Evolutionary conservation across 1,140 invertebrate species (phyloP).

Genomic region (Pseudobourletiella spinata): DNA sequence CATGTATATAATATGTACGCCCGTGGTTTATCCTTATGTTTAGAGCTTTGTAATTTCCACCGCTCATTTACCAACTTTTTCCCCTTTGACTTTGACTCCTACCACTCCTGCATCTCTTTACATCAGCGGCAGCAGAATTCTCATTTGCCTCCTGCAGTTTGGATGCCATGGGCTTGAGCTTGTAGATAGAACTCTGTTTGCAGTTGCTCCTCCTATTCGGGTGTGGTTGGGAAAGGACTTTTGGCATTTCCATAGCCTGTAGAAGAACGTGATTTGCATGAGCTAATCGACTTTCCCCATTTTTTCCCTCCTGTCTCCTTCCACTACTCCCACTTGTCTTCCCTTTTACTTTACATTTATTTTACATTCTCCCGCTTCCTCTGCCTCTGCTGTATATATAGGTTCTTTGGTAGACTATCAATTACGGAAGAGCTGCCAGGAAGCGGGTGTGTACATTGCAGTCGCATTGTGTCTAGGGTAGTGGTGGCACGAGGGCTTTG

Average conservation of each 20-base stretch:
- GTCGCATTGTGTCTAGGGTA: too few species aligned
- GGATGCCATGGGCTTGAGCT: too few species aligned
- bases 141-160: too few species aligned
- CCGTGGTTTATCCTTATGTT: not conserved
- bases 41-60: not conserved
- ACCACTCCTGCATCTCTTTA: too few species aligned
- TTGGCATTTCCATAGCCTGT: too few species aligned
- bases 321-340: not conserved
- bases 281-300: not conserved
- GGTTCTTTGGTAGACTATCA: not conserved
- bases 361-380: not conserved
- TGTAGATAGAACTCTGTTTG: too few species aligned
- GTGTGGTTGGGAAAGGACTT: too few species aligned
- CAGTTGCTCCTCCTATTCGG: too few species aligned
- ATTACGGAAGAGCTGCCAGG: not conserved
- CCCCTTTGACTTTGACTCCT: too few species aligned
- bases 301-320: slow-evolving; percentile 1
- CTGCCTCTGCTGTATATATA: not conserved
- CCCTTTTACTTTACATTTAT: not conserved
- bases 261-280: slow-evolving; percentile 5
- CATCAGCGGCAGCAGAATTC: too few species aligned
- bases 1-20: too few species aligned
- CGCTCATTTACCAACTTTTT: not conserved
- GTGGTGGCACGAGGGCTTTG: too few species aligned
- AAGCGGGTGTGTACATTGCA: not conserved